Percentiles rank a stretch among this genome's conserved stretches.
Evolutionary conservation across 2,888 invertebrate species (phyloP).

Genomic region (Pheosia gnoma): DNA sequence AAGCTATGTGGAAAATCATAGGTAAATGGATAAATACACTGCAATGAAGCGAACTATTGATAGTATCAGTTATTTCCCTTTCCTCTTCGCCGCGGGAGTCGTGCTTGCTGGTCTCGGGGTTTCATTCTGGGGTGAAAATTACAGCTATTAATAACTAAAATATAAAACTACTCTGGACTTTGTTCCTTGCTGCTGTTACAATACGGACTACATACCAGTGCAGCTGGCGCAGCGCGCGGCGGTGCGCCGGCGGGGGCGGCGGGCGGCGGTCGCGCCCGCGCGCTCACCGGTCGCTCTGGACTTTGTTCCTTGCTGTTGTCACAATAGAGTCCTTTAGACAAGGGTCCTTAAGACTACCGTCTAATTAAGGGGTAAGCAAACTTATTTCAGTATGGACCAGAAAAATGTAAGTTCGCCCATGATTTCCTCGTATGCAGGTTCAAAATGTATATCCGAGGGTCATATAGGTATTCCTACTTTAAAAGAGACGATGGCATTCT

Average conservation of each 20-base stretch:
- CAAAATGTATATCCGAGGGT: too few species aligned
- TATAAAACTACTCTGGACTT: neutral
- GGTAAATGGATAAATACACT: conserved; percentile 77
- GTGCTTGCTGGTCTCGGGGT: conserved; percentile 70
- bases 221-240: conserved; percentile 55
- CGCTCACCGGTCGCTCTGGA: conserved; percentile 69
- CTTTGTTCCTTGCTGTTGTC: conserved; percentile 73
- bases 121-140: conserved; percentile 54
- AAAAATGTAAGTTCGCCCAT: too few species aligned
- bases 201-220: conserved; percentile 47
- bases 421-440: too few species aligned
- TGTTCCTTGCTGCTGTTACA: too few species aligned
- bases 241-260: conserved; percentile 84
- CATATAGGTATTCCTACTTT: too few species aligned
- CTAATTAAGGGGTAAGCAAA: too few species aligned
- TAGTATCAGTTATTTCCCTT: conserved; percentile 79
- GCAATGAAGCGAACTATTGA: conserved; percentile 69
- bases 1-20: conserved; percentile 78
- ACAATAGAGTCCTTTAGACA: neutral
- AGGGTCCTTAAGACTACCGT: too few species aligned
- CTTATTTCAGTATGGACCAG: too few species aligned
- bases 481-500: too few species aligned
- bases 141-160: neutral
- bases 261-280: conserved; percentile 75
- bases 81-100: conserved; percentile 78